These are phyloP conservation scores for Tachypleus tridentatus DNA, from an alignment of 1,140 invertebrate species.

Conservation along the genomic window DNA sequence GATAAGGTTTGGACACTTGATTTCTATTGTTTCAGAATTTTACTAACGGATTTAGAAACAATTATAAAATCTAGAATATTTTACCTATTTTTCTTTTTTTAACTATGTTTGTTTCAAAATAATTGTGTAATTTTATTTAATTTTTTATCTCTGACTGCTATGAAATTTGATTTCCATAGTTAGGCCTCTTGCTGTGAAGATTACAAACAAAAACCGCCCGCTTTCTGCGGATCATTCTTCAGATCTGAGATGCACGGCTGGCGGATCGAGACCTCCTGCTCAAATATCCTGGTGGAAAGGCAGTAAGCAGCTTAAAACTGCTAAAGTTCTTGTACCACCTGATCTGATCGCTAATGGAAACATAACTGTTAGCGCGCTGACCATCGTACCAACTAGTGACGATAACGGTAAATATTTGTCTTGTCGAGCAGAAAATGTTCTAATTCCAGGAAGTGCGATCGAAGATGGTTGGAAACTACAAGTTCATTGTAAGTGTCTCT, in stretches of 20 bases:
- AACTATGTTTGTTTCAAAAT: no score
- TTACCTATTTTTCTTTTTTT: no score
- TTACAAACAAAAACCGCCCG: slow-evolving; percentile 51
- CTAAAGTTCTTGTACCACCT: slow-evolving; percentile 45
- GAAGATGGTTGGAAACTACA: slow-evolving; percentile 54
- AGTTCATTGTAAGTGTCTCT: slow-evolving; percentile 43
- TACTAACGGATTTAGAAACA: no score
- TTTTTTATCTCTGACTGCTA: no score
- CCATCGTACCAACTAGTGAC: slow-evolving; percentile 12
- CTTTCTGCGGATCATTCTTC: slow-evolving; percentile 19
- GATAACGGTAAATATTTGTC: slow-evolving; percentile 21
- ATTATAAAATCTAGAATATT: no score
- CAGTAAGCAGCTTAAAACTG: slow-evolving; percentile 11
- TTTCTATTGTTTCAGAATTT: no score
- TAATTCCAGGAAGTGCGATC: slow-evolving; percentile 45
- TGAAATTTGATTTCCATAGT: slow-evolving; percentile 39
- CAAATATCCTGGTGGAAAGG: slow-evolving; percentile 25
- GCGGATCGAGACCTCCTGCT: slow-evolving; percentile 23
- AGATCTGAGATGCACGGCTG: slow-evolving; percentile 18
- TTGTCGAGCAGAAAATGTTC: slow-evolving; percentile 23
- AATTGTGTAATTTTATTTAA: no score
- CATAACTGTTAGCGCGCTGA: slow-evolving; percentile 29
- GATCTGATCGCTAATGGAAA: slow-evolving; percentile 45
- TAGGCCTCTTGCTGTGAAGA: slow-evolving; percentile 62
- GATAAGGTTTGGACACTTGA: no score